Base-by-base conservation (phyloP, 2,888 invertebrate genomes). In the Noctua fimbriata region DNA sequence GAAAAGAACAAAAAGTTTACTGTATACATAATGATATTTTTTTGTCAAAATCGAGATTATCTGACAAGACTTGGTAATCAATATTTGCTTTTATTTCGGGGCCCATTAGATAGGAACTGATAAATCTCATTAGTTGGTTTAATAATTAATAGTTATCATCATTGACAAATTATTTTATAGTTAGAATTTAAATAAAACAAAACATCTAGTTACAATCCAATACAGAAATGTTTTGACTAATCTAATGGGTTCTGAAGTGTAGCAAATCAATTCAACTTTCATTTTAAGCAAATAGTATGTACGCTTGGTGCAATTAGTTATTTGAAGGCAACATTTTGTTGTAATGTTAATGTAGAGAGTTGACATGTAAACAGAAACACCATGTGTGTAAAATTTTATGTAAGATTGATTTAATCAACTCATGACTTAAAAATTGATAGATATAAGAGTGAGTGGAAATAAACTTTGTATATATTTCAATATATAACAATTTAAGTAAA, bases 401-500 rank as follows among this genome's bases (percentile, higher is more conserved):
- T 95, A 95, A 94, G 94, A 91, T 95, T 96, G 96, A 95, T 96
- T 96, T 95, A 95, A 96, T 95, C 96, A 93, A 95, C 95, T 95
- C 95, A 95, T 95, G 95, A 96, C 94, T 95, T 95, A 94, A 95
- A 94, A 95, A 95, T 93, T 89, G 93, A 92, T 96, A 96, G 96
- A 92, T 93, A 84, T 95, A 96, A 95, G 95, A 94, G 92, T 93
- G 96, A 96, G 95, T 95, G 95, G 94, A 95, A 94, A 93, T 93
- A 93, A 95, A 95, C 94, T 94, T 94, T 96, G 96, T 96, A 96
- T 95, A 96, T 97, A 96, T 94, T 95, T 96, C 95, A 95, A 93
- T 95, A 96, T 96, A 96, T 95, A 96, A 95, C 93, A 92, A 93
- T 94, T 94, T 95, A 96, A 96, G 96, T 95, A 97, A 96, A 97